Evolutionary conservation across 2,888 invertebrate species (phyloP).

Genomic region (Tigriopus californicus): DNA sequence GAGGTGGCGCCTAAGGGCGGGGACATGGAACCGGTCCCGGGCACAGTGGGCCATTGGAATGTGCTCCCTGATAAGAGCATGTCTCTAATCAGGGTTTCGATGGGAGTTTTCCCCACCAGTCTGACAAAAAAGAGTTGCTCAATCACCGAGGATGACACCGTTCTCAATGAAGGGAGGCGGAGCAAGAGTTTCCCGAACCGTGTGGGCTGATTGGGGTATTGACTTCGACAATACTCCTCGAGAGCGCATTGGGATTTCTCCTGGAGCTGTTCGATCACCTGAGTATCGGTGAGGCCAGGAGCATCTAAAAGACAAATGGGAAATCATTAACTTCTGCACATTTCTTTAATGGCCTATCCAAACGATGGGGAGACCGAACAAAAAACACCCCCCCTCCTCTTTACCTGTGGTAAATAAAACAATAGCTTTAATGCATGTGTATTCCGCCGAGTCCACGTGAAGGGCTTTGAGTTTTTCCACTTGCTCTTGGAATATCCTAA

Average conservation of each 20-base stretch:
- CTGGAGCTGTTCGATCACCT: conserved; percentile 87
- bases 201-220: conserved; percentile 92
- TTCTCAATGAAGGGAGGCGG: conserved; percentile 72
- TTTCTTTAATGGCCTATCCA: no score
- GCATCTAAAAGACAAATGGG: conserved; percentile 53
- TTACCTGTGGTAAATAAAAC: conserved; percentile 94
- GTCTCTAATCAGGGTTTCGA: conserved; percentile 88
- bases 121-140: conserved; percentile 95
- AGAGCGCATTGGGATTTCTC: conserved; percentile 95
- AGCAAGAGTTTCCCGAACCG: conserved; percentile 86
- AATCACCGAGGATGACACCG: conserved; percentile 87
- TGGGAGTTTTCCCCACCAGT: conserved; percentile 90
- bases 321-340: no score
- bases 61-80: conserved; percentile 91
- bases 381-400: no score
- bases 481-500: conserved; percentile 56
- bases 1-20: neutral
- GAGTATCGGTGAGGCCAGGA: conserved; percentile 80
- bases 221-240: conserved; percentile 90
- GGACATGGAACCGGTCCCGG: conserved; percentile 26
- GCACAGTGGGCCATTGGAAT: conserved; percentile 76
- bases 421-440: conserved; percentile 96
- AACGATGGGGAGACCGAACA: no score
- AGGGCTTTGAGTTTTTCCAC: conserved; percentile 86
- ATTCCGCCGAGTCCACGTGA: conserved; percentile 94